A percentile compares a stretch with the other conserved stretches of the same genome.
Conservation (phyloP, 2,797 vertebrate genomes). For the Hypotaenidia okinawae region DNA sequence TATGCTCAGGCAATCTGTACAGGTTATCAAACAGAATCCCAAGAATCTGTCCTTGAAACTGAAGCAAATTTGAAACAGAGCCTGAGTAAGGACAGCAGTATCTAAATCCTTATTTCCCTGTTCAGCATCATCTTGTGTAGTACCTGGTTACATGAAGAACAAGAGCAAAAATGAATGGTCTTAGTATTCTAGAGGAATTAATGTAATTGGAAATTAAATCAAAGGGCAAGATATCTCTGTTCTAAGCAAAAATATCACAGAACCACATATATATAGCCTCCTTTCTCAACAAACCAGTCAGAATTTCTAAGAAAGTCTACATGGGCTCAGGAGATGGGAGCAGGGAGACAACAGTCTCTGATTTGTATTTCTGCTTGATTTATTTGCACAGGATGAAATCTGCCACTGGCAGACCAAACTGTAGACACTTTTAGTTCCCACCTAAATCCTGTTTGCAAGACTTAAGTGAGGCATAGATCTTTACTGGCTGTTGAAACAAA, state of each 20-base stretch:
- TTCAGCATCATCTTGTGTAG: neutral
- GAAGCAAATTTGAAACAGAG: neutral
- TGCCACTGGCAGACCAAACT: neutral
- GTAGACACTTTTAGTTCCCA: neutral
- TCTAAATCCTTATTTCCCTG: neutral
- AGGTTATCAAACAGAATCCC: neutral
- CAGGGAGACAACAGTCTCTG: neutral
- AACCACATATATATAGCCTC: neutral
- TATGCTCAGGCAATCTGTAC: neutral
- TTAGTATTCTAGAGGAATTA: neutral
- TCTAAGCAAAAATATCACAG: neutral
- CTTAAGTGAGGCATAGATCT: neutral
- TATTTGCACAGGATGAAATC: neutral
- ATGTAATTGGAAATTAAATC: neutral
- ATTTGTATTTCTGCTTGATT: neutral
- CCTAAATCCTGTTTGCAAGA: slow-evolving; percentile 16
- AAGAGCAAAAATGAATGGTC: neutral
- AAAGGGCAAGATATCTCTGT: neutral
- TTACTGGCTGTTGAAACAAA: slow-evolving; percentile 12
- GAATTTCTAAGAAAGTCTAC: neutral
- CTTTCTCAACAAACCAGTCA: neutral
- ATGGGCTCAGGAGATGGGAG: neutral
- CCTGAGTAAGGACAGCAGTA: neutral
- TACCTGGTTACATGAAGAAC: neutral
- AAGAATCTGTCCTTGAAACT: neutral